Evolutionary conservation across 2,113 vertebrate genomes (phyloP).

Genomic region (Amblyornis subalaris): DNA sequence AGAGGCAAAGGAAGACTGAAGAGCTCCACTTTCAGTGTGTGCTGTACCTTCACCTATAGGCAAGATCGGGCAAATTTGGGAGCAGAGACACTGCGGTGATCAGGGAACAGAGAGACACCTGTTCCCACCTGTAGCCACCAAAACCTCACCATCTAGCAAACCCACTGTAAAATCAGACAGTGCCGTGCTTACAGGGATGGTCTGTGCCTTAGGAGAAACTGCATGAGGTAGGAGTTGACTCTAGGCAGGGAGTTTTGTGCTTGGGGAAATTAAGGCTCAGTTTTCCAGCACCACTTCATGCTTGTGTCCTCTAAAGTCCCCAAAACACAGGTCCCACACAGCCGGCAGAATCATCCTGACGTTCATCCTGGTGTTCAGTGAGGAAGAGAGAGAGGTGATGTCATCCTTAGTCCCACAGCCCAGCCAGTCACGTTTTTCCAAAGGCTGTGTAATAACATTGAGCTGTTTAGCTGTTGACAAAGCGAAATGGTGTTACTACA

Average conservation of each 20-base stretch:
- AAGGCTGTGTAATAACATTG: rapidly evolving
- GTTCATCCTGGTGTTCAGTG: background rate
- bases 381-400: background rate
- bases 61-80: background rate
- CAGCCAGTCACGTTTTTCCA: background rate
- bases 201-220: background rate
- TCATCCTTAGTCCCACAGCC: background rate
- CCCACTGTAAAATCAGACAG: background rate
- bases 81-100: background rate
- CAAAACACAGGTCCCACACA: background rate
- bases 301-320: background rate
- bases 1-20: background rate
- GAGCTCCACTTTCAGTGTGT: background rate
- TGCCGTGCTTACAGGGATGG: background rate
- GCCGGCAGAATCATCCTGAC: background rate
- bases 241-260: background rate
- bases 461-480: background rate
- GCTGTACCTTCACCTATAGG: background rate
- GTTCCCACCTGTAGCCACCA: background rate
- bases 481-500: background rate
- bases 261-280: background rate
- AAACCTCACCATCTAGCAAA: background rate
- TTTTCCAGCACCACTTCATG: background rate
- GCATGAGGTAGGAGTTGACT: background rate
- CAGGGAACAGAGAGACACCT: background rate